Evolutionary conservation across 2,888 invertebrate species (phyloP).

Genomic region (Perdita meconis): DNA sequence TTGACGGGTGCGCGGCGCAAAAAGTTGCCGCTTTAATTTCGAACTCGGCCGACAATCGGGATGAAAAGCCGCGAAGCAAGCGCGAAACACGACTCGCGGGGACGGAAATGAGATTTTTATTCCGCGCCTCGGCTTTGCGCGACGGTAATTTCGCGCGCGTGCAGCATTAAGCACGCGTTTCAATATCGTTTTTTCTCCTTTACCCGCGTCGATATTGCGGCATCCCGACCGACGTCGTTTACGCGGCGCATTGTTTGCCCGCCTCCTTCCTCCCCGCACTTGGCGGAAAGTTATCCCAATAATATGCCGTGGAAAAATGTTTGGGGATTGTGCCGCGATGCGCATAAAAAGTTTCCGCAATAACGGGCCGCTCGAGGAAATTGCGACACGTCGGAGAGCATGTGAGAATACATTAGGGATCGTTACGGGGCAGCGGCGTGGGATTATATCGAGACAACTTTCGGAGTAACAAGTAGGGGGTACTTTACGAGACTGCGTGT

Average conservation of each 20-base stretch:
- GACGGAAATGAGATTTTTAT: slow-evolving; percentile 78
- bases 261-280: too few relatives aligned
- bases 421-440: background rate
- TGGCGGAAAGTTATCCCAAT: slow-evolving; percentile 40
- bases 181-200: slow-evolving; percentile 75
- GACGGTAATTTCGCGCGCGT: slow-evolving; percentile 66
- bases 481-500: too few relatives aligned
- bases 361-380: slow-evolving; percentile 40
- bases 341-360: slow-evolving; percentile 50
- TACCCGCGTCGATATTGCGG: slow-evolving; percentile 70
- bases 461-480: background rate
- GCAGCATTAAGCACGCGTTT: slow-evolving; percentile 72
- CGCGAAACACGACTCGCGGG: slow-evolving; percentile 44
- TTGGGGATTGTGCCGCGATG: slow-evolving; percentile 22
- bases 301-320: slow-evolving; percentile 11
- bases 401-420: slow-evolving; percentile 19
- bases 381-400: slow-evolving; percentile 13
- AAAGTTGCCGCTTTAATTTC: slow-evolving; percentile 65
- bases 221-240: slow-evolving; percentile 23
- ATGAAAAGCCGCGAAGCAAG: slow-evolving; percentile 48
- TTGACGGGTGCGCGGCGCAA: slow-evolving; percentile 14
- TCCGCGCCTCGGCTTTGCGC: slow-evolving; percentile 62
- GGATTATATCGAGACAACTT: background rate
- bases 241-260: slow-evolving; percentile 42
- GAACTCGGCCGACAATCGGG: slow-evolving; percentile 64